Conservation (phyloP, 2,888 invertebrate species). For the Boloria selene region DNA sequence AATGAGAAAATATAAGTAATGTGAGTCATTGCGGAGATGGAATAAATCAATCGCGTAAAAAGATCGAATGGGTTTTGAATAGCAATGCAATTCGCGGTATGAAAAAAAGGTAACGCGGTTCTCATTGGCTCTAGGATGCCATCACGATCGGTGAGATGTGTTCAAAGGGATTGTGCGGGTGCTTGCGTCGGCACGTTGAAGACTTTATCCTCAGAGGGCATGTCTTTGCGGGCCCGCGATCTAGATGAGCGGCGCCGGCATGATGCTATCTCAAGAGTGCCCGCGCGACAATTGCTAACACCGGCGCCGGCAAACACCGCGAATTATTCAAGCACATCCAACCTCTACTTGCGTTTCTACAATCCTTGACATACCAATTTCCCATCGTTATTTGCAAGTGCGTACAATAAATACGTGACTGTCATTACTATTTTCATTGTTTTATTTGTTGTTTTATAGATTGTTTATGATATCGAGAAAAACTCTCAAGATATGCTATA, state of each 20-base stretch:
- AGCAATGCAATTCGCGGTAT: conserved; percentile 39
- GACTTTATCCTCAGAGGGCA: conserved; percentile 76
- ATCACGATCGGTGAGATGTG: conserved; percentile 61
- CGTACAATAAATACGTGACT: conserved; percentile 35
- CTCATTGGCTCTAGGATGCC: conserved; percentile 65
- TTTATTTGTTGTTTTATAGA: conserved; percentile 28
- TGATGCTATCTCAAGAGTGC: conserved; percentile 72
- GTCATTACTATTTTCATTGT: conserved; percentile 29
- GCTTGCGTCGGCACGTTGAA: conserved; percentile 61
- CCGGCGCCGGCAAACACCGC: conserved; percentile 66
- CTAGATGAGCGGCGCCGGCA: conserved; percentile 74
- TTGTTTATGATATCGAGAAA: conserved; percentile 10
- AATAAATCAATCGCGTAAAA: conserved; percentile 45
- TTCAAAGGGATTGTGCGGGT: conserved; percentile 70
- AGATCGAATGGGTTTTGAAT: conserved; percentile 43
- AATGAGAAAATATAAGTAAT: conserved; percentile 40
- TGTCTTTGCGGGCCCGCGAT: conserved; percentile 77
- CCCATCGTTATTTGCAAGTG: conserved; percentile 39
- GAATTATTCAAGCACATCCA: conserved; percentile 69
- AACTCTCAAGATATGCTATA: neutral
- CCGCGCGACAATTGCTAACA: conserved; percentile 79
- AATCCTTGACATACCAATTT: conserved; percentile 51
- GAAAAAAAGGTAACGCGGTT: conserved; percentile 37
- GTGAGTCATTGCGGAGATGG: conserved; percentile 30
- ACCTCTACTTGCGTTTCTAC: conserved; percentile 48